Conservation (phyloP, 2,888 invertebrate species). For the Deroplatys truncata region DNA sequence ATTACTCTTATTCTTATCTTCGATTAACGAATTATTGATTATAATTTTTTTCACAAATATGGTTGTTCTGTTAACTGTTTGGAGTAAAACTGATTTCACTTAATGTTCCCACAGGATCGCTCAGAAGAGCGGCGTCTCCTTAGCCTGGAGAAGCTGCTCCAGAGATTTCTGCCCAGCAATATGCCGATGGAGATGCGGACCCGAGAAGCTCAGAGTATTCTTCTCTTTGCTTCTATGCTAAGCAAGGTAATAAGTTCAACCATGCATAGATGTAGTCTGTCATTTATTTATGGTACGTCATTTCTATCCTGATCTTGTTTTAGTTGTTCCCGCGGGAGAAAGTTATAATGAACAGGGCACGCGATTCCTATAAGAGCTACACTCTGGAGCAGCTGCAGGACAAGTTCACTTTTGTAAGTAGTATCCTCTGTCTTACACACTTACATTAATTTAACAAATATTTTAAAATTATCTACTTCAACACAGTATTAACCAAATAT, state of each 20-base stretch:
- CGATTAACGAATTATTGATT: too few species aligned
- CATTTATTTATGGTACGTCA: not conserved
- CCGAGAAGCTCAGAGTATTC: slow-evolving; percentile 44
- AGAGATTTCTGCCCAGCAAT: slow-evolving; percentile 42
- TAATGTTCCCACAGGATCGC: slow-evolving; percentile 33
- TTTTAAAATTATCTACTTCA: too few species aligned
- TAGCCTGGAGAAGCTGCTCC: slow-evolving; percentile 43
- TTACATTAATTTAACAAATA: too few species aligned
- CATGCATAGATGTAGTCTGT: not conserved
- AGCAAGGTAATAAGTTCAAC: slow-evolving; percentile 41
- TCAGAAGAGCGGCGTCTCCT: slow-evolving; percentile 42
- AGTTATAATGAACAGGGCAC: slow-evolving; percentile 44
- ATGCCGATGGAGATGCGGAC: slow-evolving; percentile 42
- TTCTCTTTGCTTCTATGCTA: slow-evolving; percentile 45
- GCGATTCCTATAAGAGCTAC: slow-evolving; percentile 43
- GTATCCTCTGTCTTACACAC: not conserved
- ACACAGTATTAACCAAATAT: too few species aligned
- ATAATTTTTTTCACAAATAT: too few species aligned
- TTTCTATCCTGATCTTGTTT: not conserved
- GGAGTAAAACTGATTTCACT: too few species aligned
- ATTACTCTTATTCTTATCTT: too few species aligned
- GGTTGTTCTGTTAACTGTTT: too few species aligned
- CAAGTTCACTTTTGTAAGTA: slow-evolving; percentile 47
- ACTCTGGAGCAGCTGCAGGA: slow-evolving; percentile 46
- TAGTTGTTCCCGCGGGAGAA: slow-evolving; percentile 46